Evolutionary conservation across 92 coral and sea anemone species (phyloP).

Genomic region (Isaurus tuberculatus): DNA sequence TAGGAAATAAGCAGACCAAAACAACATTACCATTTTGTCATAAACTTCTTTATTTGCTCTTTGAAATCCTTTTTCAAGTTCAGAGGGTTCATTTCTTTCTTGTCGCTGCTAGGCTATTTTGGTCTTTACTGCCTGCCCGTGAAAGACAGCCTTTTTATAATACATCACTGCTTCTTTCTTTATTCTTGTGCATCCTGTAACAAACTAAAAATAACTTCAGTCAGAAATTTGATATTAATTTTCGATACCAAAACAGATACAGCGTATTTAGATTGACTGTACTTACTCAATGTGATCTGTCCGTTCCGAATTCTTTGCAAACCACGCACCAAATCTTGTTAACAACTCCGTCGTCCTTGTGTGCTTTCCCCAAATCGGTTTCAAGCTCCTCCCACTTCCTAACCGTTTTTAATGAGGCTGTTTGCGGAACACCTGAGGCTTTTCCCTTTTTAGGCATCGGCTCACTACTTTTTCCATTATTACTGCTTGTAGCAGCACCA

Average conservation of each 20-base stretch:
- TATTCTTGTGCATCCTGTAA: not conserved
- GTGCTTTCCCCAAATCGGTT: not conserved
- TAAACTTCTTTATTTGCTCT: not conserved
- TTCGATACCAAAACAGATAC: not conserved
- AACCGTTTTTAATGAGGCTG: constrained; percentile 8
- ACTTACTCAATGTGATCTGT: not conserved
- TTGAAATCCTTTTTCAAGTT: not conserved
- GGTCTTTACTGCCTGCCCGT: not conserved
- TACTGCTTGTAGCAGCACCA: not conserved
- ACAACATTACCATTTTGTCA: not conserved
- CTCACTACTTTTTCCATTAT: not conserved
- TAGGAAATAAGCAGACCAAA: not conserved
- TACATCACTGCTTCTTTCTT: not conserved
- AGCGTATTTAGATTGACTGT: not conserved
- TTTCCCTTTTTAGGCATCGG: not conserved
- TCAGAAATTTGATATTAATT: not conserved
- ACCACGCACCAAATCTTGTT: not conserved
- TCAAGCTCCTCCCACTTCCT: constrained; percentile 8
- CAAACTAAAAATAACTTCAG: not conserved
- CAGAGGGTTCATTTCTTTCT: not conserved
- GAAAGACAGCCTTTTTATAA: not conserved
- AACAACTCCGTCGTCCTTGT: not conserved
- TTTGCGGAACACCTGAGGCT: constrained; percentile 7
- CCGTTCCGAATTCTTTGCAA: not conserved
- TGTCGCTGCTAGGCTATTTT: not conserved